A percentile compares a stretch with the other conserved stretches of the same genome.
Evolutionary conservation across 2,797 vertebrate genomes (phyloP).

Genomic region (Ptychobarbus kaznakovi): DNA sequence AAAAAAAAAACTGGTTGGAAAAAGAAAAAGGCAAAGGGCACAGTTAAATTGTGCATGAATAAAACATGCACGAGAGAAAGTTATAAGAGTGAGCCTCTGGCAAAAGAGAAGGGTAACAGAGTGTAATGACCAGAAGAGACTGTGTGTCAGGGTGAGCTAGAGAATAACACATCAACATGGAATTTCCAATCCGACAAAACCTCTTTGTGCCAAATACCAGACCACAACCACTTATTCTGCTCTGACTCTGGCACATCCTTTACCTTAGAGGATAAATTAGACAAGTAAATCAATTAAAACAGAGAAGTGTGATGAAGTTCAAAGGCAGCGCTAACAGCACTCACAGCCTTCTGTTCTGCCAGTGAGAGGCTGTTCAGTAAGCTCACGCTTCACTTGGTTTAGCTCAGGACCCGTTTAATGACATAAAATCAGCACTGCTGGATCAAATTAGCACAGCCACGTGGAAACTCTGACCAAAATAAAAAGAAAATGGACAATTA

Average conservation of each 20-base stretch:
- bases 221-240: slow-evolving; percentile 25
- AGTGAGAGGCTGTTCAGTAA: slow-evolving; percentile 57
- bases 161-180: slow-evolving; percentile 14
- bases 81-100: not conserved
- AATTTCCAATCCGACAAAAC: slow-evolving; percentile 53
- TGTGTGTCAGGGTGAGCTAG: slow-evolving; percentile 1
- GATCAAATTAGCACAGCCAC: slow-evolving; percentile 72
- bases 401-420: slow-evolving; percentile 63
- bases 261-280: slow-evolving; percentile 29
- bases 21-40: slow-evolving; percentile 8
- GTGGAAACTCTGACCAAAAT: slow-evolving; percentile 74
- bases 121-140: slow-evolving; percentile 7
- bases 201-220: slow-evolving; percentile 49
- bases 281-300: slow-evolving; percentile 30
- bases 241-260: slow-evolving; percentile 12
- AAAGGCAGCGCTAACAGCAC: slow-evolving; percentile 22
- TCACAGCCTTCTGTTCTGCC: slow-evolving; percentile 6
- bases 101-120: slow-evolving; percentile 6
- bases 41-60: slow-evolving; percentile 11
- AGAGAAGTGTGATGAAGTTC: slow-evolving; percentile 25
- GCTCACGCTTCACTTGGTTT: slow-evolving; percentile 66
- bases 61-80: slow-evolving; percentile 12
- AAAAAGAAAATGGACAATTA: slow-evolving; percentile 61
- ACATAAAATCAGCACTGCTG: slow-evolving; percentile 67
- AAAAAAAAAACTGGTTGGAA: slow-evolving; percentile 13